phyloP scores from a whole-genome alignment of 2,888 invertebrate genomes.

The Thecocarcelia acutangulata region DNA sequence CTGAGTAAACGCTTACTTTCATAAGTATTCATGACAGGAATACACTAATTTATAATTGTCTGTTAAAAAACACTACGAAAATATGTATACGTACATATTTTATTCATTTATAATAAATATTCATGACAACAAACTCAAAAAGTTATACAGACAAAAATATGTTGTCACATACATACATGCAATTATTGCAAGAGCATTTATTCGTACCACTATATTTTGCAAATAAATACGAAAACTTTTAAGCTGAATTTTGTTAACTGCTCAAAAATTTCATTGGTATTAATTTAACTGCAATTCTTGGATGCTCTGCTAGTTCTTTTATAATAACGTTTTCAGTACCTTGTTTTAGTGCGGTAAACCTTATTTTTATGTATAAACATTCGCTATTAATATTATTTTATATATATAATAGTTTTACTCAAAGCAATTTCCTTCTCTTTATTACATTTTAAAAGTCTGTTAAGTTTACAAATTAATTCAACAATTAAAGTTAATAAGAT shows the following conservation, averaged over 20 bases:
- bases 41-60: constrained; percentile 38
- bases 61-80: constrained; percentile 46
- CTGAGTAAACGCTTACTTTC: neutral
- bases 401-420: neutral
- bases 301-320: too few relatives aligned
- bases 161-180: neutral
- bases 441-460: constrained; percentile 9
- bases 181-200: too few relatives aligned
- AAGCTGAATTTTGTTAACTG: too few relatives aligned
- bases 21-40: constrained; percentile 43
- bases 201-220: too few relatives aligned
- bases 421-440: neutral
- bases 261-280: too few relatives aligned
- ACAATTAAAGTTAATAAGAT: constrained; percentile 34
- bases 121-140: constrained; percentile 73
- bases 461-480: constrained; percentile 40
- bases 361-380: neutral
- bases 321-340: too few relatives aligned
- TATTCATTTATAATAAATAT: constrained; percentile 80
- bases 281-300: too few relatives aligned
- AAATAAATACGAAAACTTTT: too few relatives aligned
- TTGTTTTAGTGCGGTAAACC: neutral
- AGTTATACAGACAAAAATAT: neutral
- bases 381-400: too few relatives aligned
- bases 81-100: too few relatives aligned